These are phyloP conservation scores for Cataglyphis altisquamis DNA, from an alignment of 2,888 invertebrate genomes.

Conservation along the genomic window DNA sequence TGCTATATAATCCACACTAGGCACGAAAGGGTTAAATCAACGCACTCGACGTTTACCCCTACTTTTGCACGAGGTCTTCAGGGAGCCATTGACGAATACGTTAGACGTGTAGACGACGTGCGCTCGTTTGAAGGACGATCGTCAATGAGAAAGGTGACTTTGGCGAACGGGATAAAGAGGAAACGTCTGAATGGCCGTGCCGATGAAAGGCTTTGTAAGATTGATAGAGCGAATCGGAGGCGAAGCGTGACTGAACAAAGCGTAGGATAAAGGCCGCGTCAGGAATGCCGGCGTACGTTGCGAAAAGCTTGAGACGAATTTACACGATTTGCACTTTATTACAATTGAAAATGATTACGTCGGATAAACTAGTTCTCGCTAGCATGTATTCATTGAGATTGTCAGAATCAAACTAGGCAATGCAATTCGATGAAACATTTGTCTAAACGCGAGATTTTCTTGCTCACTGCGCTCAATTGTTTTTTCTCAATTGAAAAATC, in stretches of 20 bases:
- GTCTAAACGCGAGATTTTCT: not conserved
- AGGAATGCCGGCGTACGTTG: conserved; percentile 47
- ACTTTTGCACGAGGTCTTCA: conserved; percentile 5
- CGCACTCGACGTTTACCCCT: not conserved
- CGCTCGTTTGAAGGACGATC: conserved; percentile 47
- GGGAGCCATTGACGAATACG: conserved; percentile 39
- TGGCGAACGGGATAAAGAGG: conserved; percentile 49
- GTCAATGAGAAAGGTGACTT: conserved; percentile 46
- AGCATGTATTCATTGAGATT: not conserved
- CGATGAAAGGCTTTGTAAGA: conserved; percentile 66
- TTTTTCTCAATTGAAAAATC: not conserved
- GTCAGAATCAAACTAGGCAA: not conserved
- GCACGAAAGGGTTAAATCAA: conserved; percentile 37
- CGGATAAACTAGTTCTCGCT: not conserved
- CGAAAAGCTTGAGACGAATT: conserved; percentile 57
- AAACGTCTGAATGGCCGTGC: conserved; percentile 56
- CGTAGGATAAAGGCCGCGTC: conserved; percentile 51
- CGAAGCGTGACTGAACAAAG: conserved; percentile 60
- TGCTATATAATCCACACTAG: conserved; percentile 24
- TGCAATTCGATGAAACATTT: not conserved
- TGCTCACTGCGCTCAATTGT: not conserved
- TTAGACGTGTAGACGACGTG: conserved; percentile 35
- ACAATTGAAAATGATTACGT: conserved; percentile 36
- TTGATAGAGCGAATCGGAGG: conserved; percentile 66
- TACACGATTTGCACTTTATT: conserved; percentile 37